These are phyloP conservation scores for Lytechinus variegatus DNA, from an alignment of 35 echinoderm and acorn worm species.

Conservation along the genomic window DNA sequence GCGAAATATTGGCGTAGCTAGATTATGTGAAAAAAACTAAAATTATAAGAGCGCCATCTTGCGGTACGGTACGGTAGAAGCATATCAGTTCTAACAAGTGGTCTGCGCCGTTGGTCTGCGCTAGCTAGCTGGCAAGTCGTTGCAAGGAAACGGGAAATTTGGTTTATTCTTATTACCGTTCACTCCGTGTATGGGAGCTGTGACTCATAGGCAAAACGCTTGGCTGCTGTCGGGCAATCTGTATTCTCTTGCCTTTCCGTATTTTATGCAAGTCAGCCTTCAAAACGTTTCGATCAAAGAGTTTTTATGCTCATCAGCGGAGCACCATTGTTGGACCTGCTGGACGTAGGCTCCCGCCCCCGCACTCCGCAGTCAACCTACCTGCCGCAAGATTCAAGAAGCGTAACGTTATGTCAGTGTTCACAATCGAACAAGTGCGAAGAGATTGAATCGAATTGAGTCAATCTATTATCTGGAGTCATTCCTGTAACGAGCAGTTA, in stretches of 20 bases:
- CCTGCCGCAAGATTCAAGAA: neutral
- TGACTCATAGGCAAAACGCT: slow-evolving; percentile 10
- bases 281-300: neutral
- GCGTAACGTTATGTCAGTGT: neutral
- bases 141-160: neutral
- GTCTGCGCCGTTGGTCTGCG: neutral
- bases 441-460: neutral
- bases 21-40: no score
- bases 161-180: neutral
- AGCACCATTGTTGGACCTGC: neutral
- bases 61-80: no score
- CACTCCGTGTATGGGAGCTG: neutral
- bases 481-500: neutral
- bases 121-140: no score
- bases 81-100: neutral
- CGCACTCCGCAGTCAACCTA: neutral
- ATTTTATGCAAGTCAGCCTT: neutral
- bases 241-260: neutral
- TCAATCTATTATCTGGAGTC: neutral
- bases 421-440: neutral
- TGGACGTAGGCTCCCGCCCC: neutral
- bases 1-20: no score
- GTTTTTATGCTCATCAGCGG: neutral
- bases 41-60: neutral
- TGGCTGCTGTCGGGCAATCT: neutral